Percentiles rank a stretch among this genome's conserved stretches.
These are phyloP conservation scores for Bombus waltoni DNA, from an alignment of 1,140 invertebrate genomes.

Conservation along the genomic window DNA sequence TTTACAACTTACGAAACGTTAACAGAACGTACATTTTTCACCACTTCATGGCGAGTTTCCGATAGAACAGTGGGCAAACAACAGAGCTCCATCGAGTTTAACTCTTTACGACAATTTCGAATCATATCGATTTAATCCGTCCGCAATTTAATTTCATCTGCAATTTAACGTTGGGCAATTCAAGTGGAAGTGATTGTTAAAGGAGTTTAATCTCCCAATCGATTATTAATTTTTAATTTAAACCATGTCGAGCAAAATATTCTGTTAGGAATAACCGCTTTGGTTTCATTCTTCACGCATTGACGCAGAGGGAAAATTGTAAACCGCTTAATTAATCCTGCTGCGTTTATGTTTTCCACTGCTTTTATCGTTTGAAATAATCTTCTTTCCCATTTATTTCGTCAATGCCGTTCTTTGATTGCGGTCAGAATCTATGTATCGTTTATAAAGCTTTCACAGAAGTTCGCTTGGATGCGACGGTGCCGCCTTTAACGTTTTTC, in stretches of 20 bases:
- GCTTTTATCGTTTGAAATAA: not conserved
- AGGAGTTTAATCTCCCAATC: not conserved
- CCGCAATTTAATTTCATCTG: not conserved
- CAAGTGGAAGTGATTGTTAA: not conserved
- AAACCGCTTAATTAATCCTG: not conserved
- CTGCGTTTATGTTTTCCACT: no score
- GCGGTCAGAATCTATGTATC: not conserved
- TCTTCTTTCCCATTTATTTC: not conserved
- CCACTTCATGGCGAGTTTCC: not conserved
- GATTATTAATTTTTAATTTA: conserved; percentile 4
- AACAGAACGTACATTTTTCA: not conserved
- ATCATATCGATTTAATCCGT: not conserved
- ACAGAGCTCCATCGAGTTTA: not conserved
- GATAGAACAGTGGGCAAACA: not conserved
- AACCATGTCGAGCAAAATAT: not conserved
- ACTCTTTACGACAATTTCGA: not conserved
- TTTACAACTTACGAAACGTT: not conserved
- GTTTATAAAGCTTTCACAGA: not conserved
- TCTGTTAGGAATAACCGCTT: not conserved
- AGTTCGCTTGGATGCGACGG: not conserved
- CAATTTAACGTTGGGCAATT: not conserved
- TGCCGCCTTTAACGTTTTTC: not conserved
- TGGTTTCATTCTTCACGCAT: not conserved
- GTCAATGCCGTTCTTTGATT: not conserved
- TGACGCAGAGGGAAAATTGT: not conserved